Evolutionary conservation across 1,140 invertebrate genomes (phyloP).

Genomic region (Drosophila parabipectinata): DNA sequence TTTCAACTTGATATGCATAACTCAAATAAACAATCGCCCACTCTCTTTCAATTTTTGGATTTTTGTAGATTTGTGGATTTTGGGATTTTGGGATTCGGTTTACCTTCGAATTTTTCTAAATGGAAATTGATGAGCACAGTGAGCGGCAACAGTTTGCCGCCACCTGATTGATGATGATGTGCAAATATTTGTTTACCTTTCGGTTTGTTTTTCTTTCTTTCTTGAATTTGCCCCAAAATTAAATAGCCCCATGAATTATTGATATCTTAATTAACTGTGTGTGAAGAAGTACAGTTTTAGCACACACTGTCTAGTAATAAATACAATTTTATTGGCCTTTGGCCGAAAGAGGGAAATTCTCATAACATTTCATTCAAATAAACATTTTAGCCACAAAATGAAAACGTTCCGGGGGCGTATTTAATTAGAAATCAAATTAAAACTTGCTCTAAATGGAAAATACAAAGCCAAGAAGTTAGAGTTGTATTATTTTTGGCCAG

Average conservation of each 20-base stretch:
- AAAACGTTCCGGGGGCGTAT: conserved; percentile 28
- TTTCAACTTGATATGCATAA: conserved; percentile 73
- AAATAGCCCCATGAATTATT: not conserved
- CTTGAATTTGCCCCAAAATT: conserved; percentile 2
- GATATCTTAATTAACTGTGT: conserved; percentile 5
- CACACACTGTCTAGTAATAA: conserved; percentile 15
- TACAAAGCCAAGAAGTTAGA: not conserved
- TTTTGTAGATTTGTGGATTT: not conserved
- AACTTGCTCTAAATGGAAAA: conserved; percentile 9
- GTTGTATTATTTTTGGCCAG: conserved; percentile 6
- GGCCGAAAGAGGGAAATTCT: conserved; percentile 13
- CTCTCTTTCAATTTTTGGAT: not conserved
- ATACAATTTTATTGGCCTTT: not conserved
- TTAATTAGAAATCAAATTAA: conserved; percentile 44
- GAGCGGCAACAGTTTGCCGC: conserved; percentile 16
- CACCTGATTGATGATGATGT: conserved; percentile 40
- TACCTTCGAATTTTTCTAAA: conserved; percentile 40
- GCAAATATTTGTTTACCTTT: conserved; percentile 33
- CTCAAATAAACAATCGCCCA: conserved; percentile 61
- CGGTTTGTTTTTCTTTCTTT: not conserved
- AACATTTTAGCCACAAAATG: conserved; percentile 43
- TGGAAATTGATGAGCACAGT: conserved; percentile 34
- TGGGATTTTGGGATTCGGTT: conserved; percentile 4
- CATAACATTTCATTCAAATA: conserved; percentile 45
- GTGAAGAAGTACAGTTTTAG: not conserved